A percentile compares a stretch with the other conserved stretches of the same genome.
Conservation (phyloP, 2,888 invertebrate genomes). For the Muschampia plurimacula region DNA sequence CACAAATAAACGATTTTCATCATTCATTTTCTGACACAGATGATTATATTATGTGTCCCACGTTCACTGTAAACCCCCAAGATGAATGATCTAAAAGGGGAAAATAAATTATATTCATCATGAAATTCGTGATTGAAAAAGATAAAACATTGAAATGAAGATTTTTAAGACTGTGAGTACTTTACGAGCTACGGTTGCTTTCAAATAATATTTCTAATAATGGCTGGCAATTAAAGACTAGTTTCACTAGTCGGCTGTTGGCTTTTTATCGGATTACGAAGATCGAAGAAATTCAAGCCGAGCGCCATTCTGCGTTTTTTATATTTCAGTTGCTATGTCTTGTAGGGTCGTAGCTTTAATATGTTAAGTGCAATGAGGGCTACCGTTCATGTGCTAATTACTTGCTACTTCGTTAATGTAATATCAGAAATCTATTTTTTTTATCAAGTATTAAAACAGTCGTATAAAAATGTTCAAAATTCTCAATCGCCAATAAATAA, state of each 20-base stretch:
- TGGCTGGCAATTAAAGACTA: constrained; percentile 31
- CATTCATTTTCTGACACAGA: too few species aligned
- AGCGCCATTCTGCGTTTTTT: constrained; percentile 47
- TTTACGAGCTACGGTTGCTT: too few species aligned
- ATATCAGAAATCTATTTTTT: background rate
- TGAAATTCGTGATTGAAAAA: too few species aligned
- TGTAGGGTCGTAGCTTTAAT: constrained; percentile 63
- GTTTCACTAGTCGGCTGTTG: constrained; percentile 35
- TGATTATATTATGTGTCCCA: too few species aligned
- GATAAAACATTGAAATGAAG: too few species aligned
- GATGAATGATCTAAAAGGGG: too few species aligned
- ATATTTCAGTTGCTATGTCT: constrained; percentile 49
- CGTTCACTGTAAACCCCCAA: too few species aligned
- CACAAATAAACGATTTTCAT: too few species aligned
- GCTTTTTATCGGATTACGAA: constrained; percentile 39
- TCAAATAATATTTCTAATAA: constrained; percentile 17
- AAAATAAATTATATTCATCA: too few species aligned
- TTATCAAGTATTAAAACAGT: background rate
- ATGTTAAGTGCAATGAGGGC: constrained; percentile 50
- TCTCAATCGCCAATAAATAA: background rate
- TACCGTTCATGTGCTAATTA: constrained; percentile 13
- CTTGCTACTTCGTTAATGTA: background rate
- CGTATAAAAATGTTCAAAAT: background rate
- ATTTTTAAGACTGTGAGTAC: too few species aligned
- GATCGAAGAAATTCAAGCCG: constrained; percentile 42